These are phyloP conservation scores for Cydia splendana DNA, from an alignment of 1,140 invertebrate genomes.

Conservation along the genomic window DNA sequence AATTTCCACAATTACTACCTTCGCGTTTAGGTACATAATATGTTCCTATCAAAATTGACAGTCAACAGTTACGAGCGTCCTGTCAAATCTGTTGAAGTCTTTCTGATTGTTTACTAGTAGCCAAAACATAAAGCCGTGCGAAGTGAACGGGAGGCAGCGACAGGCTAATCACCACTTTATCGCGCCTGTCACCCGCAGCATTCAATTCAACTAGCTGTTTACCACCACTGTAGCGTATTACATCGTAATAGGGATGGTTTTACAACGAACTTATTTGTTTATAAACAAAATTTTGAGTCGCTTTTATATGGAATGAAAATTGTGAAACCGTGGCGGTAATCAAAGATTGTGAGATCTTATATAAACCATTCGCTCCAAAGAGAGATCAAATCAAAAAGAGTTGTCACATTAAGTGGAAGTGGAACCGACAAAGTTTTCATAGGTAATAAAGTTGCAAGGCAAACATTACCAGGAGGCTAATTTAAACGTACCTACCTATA, in stretches of 20 bases:
- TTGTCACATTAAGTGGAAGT: too few relatives aligned
- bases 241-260: conserved; percentile 35
- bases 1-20: neutral
- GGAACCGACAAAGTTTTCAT: too few relatives aligned
- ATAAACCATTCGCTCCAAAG: neutral
- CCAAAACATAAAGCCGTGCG: conserved; percentile 20
- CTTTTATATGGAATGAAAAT: neutral
- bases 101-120: conserved; percentile 13
- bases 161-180: conserved; percentile 68
- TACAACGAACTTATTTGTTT: neutral
- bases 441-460: too few relatives aligned
- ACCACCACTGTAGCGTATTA: conserved; percentile 36
- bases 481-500: too few relatives aligned
- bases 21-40: neutral
- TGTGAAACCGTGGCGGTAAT: neutral
- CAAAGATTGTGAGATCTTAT: neutral
- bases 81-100: conserved; percentile 1
- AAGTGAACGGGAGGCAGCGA: conserved; percentile 51
- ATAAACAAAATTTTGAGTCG: conserved; percentile 8
- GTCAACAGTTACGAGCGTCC: neutral
- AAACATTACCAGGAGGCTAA: too few relatives aligned
- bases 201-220: conserved; percentile 46
- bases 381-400: too few relatives aligned
- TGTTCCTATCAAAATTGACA: neutral
- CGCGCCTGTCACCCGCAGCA: conserved; percentile 59